phyloP scores from a whole-genome alignment of 2,797 vertebrate genomes.

The Enteromius viviparus region DNA sequence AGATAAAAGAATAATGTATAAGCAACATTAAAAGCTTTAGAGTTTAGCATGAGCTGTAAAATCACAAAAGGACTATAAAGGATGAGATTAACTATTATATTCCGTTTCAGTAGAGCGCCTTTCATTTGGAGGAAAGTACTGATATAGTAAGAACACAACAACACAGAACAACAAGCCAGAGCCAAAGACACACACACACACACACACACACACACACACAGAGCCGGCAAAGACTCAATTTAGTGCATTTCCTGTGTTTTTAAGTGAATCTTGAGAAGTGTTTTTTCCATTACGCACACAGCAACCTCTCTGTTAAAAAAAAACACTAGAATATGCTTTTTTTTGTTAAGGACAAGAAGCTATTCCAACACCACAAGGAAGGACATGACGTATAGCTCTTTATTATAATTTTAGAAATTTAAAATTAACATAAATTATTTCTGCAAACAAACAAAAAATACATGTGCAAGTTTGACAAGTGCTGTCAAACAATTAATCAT shows the following conservation, averaged over 20 bases:
- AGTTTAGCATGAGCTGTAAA: neutral
- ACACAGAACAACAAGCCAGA: slow-evolving; percentile 12
- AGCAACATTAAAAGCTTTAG: neutral
- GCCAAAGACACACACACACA: neutral
- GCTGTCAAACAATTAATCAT: no score
- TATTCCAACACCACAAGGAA: neutral
- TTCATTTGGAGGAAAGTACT: slow-evolving; percentile 1
- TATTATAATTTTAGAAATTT: neutral
- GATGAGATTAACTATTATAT: neutral
- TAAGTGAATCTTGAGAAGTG: slow-evolving; percentile 79
- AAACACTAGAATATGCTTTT: neutral
- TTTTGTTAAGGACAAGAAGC: neutral
- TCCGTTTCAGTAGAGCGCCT: neutral
- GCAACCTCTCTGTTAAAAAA: slow-evolving; percentile 65
- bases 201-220: no score
- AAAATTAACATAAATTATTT: neutral
- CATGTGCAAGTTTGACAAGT: no score
- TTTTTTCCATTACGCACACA: slow-evolving; percentile 91
- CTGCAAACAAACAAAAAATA: neutral
- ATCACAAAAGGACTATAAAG: neutral
- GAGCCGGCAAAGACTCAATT: slow-evolving; percentile 52
- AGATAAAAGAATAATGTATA: neutral
- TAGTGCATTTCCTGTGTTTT: slow-evolving; percentile 91
- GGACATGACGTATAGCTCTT: neutral
- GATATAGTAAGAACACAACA: neutral